A percentile compares a stretch with the other conserved stretches of the same genome.
Evolutionary conservation across 1,140 invertebrate genomes (phyloP).

Genomic region (Cydia fagiglandana): DNA sequence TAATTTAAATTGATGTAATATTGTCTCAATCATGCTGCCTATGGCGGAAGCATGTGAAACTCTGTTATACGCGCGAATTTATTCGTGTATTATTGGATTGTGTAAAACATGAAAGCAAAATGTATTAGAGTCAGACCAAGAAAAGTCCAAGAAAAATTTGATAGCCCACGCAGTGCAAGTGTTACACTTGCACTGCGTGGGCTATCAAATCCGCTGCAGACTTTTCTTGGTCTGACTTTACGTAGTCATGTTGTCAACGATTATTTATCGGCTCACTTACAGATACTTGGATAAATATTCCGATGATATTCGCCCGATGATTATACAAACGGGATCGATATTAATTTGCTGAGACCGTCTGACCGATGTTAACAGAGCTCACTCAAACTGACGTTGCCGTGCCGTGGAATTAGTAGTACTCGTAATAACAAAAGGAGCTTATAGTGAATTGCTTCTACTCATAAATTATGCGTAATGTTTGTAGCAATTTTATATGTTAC

Average conservation of each 20-base stretch:
- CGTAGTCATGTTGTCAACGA: neutral
- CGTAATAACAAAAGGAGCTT: conserved; percentile 42
- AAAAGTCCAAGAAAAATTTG: too few species aligned
- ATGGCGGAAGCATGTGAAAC: neutral
- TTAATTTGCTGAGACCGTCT: neutral
- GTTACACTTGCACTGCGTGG: too few species aligned
- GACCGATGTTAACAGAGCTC: neutral
- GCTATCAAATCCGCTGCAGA: too few species aligned
- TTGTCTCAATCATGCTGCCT: conserved; percentile 20
- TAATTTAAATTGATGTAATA: conserved; percentile 30
- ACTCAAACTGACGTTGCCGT: neutral
- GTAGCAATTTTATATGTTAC: conserved; percentile 44
- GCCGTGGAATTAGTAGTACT: conserved; percentile 34
- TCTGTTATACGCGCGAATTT: neutral
- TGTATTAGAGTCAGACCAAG: too few species aligned
- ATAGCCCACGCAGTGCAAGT: too few species aligned
- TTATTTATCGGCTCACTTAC: neutral
- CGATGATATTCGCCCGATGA: neutral
- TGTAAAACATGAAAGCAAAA: neutral
- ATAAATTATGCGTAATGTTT: conserved; percentile 40
- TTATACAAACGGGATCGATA: neutral
- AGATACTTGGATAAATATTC: conserved; percentile 1
- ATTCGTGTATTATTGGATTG: neutral
- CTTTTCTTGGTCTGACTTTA: too few species aligned
- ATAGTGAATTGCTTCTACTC: conserved; percentile 40